Conservation (phyloP, 2,113 vertebrate species). For the Caloenas nicobarica region DNA sequence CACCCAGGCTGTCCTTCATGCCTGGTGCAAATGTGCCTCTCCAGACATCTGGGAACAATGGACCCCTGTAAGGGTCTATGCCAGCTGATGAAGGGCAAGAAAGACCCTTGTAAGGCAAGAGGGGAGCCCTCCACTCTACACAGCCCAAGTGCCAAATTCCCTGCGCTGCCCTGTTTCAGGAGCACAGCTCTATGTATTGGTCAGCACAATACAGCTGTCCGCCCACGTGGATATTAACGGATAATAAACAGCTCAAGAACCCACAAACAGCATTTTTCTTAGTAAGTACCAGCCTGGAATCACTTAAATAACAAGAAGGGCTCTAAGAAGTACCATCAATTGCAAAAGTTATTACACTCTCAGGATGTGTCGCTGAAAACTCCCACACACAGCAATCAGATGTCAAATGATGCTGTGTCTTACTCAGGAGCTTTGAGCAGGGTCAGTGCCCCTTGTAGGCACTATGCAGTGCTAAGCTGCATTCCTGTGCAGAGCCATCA, state of each 20-base stretch:
- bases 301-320: conserved; percentile 21
- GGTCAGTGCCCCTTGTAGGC: not conserved
- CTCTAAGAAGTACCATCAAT: not conserved
- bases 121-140: not conserved
- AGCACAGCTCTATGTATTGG: not conserved
- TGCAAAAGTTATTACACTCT: not conserved
- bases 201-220: not conserved
- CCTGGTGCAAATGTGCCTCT: fast-evolving
- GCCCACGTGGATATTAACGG: not conserved
- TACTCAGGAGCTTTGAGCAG: not conserved
- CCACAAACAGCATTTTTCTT: conserved; percentile 23
- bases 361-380: conserved; percentile 5
- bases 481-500: fast-evolving
- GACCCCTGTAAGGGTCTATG: not conserved
- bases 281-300: not conserved
- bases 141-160: not conserved
- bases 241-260: not conserved
- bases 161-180: fast-evolving
- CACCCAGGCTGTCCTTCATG: not conserved
- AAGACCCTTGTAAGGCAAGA: not conserved
- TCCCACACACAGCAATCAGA: not conserved
- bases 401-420: not conserved
- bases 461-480: not conserved
- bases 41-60: fast-evolving
- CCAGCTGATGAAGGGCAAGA: not conserved